Percentiles rank a stretch among this genome's conserved stretches.
phyloP scores from a whole-genome alignment of 23 tunicate species.

The Oikopleura vanhoeffeni region DNA sequence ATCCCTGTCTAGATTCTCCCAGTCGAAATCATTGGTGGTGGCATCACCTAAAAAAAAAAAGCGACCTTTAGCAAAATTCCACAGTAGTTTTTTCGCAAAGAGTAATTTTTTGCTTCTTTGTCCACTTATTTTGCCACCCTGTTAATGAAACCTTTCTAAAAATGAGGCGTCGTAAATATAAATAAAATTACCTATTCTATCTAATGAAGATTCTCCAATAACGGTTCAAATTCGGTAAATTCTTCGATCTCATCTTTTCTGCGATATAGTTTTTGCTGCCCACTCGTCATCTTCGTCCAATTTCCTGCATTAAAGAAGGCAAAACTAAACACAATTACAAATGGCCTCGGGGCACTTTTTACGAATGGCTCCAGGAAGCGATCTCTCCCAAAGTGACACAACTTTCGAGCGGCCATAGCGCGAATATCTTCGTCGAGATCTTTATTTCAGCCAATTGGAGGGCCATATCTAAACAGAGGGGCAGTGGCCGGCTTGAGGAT shows the following conservation, averaged over 20 bases:
- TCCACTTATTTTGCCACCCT: no score
- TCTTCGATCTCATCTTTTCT: slow-evolving; percentile 50
- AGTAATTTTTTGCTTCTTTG: no score
- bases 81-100: no score
- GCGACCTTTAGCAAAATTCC: no score
- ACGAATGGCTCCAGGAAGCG: slow-evolving; percentile 61
- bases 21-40: no score
- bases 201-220: slow-evolving; percentile 23
- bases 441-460: slow-evolving; percentile 30
- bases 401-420: slow-evolving; percentile 53
- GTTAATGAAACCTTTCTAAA: no score
- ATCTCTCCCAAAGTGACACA: slow-evolving; percentile 68
- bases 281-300: slow-evolving; percentile 46
- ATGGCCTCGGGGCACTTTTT: slow-evolving; percentile 25
- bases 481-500: slow-evolving; percentile 37
- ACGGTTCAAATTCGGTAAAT: background rate
- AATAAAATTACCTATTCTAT: no score
- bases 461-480: slow-evolving; percentile 23
- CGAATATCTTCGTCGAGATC: slow-evolving; percentile 56
- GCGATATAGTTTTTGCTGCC: slow-evolving; percentile 58
- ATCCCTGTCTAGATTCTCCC: no score
- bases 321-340: background rate
- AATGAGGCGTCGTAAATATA: no score
- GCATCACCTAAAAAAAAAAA: no score
- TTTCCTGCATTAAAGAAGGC: background rate